Evolutionary conservation across 2,113 vertebrate genomes (phyloP).

Genomic region (Herpailurus yagouaroundi): DNA sequence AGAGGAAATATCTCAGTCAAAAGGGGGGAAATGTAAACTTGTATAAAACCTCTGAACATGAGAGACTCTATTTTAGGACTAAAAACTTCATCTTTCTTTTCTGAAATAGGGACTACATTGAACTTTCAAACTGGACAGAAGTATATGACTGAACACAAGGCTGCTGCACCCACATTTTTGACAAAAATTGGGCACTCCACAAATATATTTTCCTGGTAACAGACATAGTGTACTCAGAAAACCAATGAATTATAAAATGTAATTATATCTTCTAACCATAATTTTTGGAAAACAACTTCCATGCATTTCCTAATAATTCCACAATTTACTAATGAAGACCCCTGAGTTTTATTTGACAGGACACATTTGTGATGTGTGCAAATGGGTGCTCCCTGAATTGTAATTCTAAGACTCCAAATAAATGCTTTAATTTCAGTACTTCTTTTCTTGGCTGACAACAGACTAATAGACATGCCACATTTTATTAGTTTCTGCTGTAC

Average conservation of each 20-base stretch:
- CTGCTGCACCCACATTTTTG: background rate
- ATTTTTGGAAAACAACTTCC: background rate
- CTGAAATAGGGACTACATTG: background rate
- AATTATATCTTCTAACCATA: background rate
- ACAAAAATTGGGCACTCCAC: background rate
- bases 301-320: background rate
- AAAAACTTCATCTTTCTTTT: background rate
- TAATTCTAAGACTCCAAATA: background rate
- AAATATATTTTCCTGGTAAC: background rate
- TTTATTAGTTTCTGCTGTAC: background rate
- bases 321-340: background rate
- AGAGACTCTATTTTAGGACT: background rate
- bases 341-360: background rate
- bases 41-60: background rate
- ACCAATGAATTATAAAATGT: background rate
- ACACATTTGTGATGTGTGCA: background rate
- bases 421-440: background rate
- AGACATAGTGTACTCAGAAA: background rate
- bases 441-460: background rate
- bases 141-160: background rate
- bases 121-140: background rate
- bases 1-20: background rate
- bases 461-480: background rate
- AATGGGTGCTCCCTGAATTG: background rate
- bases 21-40: background rate